Conservation (phyloP, 2,888 invertebrate genomes). For the Hypomecis atomaria region DNA sequence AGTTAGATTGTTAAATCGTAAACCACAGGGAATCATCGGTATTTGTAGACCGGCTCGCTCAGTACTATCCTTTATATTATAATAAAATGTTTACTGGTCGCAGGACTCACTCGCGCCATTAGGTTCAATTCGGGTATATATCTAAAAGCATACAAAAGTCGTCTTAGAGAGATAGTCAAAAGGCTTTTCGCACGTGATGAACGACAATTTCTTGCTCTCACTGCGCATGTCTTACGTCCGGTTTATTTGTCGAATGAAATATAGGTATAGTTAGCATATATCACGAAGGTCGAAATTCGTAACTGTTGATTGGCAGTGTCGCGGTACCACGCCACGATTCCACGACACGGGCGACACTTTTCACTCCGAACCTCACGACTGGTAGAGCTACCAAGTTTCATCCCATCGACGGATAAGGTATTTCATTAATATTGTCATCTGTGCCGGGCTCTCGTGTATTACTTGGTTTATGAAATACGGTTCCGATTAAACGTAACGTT, state of each 20-base stretch:
- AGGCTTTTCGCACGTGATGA: slow-evolving; percentile 46
- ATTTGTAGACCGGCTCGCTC: slow-evolving; percentile 64
- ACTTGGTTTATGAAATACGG: neutral
- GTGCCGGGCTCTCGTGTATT: neutral
- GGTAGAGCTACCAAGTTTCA: neutral
- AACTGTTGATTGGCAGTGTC: slow-evolving; percentile 49
- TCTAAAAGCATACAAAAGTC: slow-evolving; percentile 9
- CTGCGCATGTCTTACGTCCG: slow-evolving; percentile 70
- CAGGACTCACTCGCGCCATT: neutral
- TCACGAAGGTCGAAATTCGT: slow-evolving; percentile 35
- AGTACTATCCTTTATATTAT: slow-evolving; percentile 47
- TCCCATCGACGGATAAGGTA: slow-evolving; percentile 3
- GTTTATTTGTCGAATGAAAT: slow-evolving; percentile 54
- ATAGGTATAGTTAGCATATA: slow-evolving; percentile 43
- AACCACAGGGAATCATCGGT: slow-evolving; percentile 76
- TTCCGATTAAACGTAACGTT: neutral
- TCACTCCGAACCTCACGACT: neutral
- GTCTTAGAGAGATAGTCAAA: slow-evolving; percentile 10
- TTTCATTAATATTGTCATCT: neutral
- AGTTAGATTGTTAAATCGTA: slow-evolving; percentile 84
- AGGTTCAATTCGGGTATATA: neutral
- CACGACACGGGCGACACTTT: slow-evolving; percentile 9
- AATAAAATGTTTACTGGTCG: slow-evolving; percentile 1
- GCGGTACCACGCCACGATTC: slow-evolving; percentile 11
- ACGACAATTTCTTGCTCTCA: slow-evolving; percentile 52